Conservation (phyloP, 2,888 invertebrate genomes). For the Eupithecia subumbrata region DNA sequence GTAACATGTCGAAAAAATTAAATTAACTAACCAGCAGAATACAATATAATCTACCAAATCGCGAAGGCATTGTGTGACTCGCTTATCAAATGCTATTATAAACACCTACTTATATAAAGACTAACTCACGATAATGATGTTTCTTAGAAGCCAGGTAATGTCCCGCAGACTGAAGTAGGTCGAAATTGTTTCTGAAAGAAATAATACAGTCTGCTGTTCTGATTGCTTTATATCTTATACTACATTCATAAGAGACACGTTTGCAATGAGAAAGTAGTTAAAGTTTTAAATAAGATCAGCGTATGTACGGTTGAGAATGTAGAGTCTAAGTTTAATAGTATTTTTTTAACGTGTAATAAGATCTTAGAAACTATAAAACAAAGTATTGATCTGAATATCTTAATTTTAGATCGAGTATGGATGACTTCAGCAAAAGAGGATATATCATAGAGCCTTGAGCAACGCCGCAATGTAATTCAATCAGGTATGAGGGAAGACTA, state of each 20-base stretch:
- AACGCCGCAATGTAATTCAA: background rate
- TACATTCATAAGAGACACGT: background rate
- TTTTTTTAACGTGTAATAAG: background rate
- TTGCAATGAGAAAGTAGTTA: background rate
- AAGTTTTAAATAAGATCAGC: background rate
- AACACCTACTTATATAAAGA: background rate
- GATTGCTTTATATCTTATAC: background rate
- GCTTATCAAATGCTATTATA: background rate
- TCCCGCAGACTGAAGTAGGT: slow-evolving; percentile 5
- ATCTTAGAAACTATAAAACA: background rate
- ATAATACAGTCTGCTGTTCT: background rate
- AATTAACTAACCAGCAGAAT: background rate
- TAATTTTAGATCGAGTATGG: background rate
- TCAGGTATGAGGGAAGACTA: background rate
- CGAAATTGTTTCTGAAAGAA: background rate
- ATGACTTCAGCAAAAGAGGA: background rate
- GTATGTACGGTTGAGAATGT: background rate
- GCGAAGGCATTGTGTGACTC: background rate
- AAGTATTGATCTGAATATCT: background rate
- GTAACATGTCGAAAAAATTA: slow-evolving; percentile 8
- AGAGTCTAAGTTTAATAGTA: background rate
- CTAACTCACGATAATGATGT: background rate
- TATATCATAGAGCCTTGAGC: background rate
- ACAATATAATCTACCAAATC: background rate
- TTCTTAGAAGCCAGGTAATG: background rate